These are phyloP conservation scores for Anthophora plumipes DNA, from an alignment of 2,888 invertebrate species.

Conservation along the genomic window DNA sequence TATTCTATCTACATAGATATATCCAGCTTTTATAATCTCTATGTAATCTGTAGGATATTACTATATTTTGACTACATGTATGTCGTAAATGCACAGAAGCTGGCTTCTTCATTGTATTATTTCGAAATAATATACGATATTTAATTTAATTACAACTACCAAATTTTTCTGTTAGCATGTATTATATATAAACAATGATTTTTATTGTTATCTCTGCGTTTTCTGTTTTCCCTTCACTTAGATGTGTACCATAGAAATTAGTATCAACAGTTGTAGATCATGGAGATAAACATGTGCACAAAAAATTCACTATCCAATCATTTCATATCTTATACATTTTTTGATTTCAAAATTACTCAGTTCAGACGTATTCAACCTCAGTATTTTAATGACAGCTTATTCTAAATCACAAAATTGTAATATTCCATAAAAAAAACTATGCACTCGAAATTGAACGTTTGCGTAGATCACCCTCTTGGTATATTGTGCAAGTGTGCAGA, in stretches of 20 bases:
- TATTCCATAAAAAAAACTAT: constrained; percentile 23
- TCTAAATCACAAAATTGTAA: constrained; percentile 2
- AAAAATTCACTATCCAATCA: too few relatives aligned
- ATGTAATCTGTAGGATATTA: constrained; percentile 9
- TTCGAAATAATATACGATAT: constrained; percentile 24
- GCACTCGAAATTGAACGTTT: constrained; percentile 35
- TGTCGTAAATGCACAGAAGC: constrained; percentile 48
- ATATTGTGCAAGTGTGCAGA: constrained; percentile 70
- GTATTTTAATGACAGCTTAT: constrained; percentile 14
- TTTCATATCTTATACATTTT: neutral
- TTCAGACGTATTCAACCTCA: constrained; percentile 35
- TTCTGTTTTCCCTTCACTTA: constrained; percentile 6
- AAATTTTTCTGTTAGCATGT: constrained; percentile 44
- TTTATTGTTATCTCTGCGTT: constrained; percentile 37
- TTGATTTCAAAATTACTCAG: neutral
- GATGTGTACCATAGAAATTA: neutral
- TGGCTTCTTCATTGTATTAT: constrained; percentile 60
- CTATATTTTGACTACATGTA: constrained; percentile 17
- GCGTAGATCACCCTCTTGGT: constrained; percentile 65
- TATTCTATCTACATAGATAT: constrained; percentile 29
- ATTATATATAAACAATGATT: constrained; percentile 48
- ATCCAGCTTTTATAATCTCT: constrained; percentile 49
- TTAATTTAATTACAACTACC: constrained; percentile 42
- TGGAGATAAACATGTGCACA: neutral
- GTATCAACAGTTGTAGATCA: neutral